Percentiles rank a stretch among this genome's conserved stretches.
Conservation (phyloP, 2,888 invertebrate genomes). For the Petrolisthes cinctipes region DNA sequence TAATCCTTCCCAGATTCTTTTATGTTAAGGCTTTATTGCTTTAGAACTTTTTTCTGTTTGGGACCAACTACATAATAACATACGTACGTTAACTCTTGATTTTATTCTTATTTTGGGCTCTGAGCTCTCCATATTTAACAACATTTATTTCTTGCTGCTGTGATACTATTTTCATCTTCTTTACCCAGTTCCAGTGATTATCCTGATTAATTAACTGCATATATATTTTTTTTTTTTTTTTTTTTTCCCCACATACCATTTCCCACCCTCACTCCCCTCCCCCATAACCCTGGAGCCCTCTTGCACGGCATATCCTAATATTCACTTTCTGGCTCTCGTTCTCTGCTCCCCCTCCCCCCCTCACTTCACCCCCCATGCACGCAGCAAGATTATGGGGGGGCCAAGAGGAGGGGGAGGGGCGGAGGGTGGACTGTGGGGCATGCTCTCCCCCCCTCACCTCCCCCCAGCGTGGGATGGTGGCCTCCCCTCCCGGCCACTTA, state of each 20-base stretch:
- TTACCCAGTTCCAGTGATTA: no score
- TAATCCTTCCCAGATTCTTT: no score
- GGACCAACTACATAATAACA: no score
- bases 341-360: not conserved
- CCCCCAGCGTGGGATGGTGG: slow-evolving; percentile 53
- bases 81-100: no score
- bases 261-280: not conserved
- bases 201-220: no score
- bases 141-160: no score
- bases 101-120: no score
- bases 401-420: slow-evolving; percentile 41
- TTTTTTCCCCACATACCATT: not conserved
- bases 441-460: slow-evolving; percentile 53
- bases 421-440: slow-evolving; percentile 51
- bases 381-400: slow-evolving; percentile 55
- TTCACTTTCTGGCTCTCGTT: not conserved
- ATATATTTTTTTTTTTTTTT: not conserved
- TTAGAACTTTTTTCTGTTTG: no score
- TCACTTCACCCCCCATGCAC: slow-evolving; percentile 4
- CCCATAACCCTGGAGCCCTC: not conserved
- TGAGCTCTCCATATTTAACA: no score
- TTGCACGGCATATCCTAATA: not conserved
- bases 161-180: no score
- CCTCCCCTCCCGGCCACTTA: slow-evolving; percentile 47
- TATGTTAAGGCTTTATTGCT: no score